Base-by-base conservation (phyloP, 2,888 invertebrate genomes). In the Cerastoderma edule region DNA sequence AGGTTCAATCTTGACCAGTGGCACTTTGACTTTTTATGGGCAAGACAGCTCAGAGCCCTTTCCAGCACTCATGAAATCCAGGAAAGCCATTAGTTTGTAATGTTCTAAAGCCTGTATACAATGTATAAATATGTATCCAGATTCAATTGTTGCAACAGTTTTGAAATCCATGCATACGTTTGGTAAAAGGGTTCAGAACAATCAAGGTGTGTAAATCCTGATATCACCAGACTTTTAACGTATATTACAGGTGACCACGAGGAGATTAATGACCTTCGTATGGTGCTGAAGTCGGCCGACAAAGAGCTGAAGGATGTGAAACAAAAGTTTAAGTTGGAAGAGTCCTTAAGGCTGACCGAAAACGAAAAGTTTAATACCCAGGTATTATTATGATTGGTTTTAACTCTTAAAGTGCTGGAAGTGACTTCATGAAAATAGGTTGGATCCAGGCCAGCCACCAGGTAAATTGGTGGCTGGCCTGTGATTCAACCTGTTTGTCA, bases 261-360 rank as follows among this genome's bases (percentile, higher is more conserved):
- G 28, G 88, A 88, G 60, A 75, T 71, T 2, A 72, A 67, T 39
- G 88, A 88, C 71, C 56, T 86, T 24, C 83, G 80, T 30, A 78
- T 87, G 8, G 72, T 86, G 53, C 64, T 86, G 28, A 65, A 77
- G n/a, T 83, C 85, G 0, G 83, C 84, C 8, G 88, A 88, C 69
- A 83, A 80, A 48, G 83, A 88, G 33, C 67, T 86, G 33, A 83
- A 77, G 64, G 85, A 83, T 27, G 65, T 72, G n/a, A 85, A 84
- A 65, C 67, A 74, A 33, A 83, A 76, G 46, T 57, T 67, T 24
- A 85, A 80, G 46, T 28, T 54, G 0, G 32, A 57, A 0, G 75
- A 75, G 32, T 48, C 46, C 6, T 74, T 72, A 5, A 46, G 35
- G 6, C 27, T 24, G 2, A 39, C 33, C 2, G 28, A 35, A 10